A percentile compares a stretch with the other conserved stretches of the same genome.
These are phyloP conservation scores for Martes flavigula DNA, from an alignment of 2,797 vertebrate species.

Conservation along the genomic window DNA sequence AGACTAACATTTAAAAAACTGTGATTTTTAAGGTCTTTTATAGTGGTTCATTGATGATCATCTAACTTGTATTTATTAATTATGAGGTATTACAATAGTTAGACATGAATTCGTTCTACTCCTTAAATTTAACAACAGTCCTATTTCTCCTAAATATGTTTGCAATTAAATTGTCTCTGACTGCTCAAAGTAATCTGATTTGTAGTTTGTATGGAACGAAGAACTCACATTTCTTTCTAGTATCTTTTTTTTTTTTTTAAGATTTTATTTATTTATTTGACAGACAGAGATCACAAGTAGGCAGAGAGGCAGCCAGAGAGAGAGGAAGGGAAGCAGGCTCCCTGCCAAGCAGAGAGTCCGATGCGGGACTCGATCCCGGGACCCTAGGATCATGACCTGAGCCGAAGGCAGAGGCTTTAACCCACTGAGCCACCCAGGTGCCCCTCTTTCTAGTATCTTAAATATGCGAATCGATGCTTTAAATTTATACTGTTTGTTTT, in stretches of 20 bases:
- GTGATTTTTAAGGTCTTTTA: neutral
- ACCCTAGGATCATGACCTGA: no score
- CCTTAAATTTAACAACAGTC: neutral
- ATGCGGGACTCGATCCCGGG: no score
- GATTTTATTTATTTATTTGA: no score
- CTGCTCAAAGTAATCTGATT: constrained; percentile 50
- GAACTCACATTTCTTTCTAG: constrained; percentile 40
- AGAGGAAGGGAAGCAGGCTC: no score
- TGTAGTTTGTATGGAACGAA: constrained; percentile 10
- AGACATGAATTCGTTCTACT: neutral
- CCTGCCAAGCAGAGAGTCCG: no score
- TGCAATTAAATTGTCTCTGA: constrained; percentile 61
- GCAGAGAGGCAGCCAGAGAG: no score
- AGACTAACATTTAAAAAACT: neutral
- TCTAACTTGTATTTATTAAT: constrained; percentile 38
- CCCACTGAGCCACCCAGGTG: no score
- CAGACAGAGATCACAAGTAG: no score
- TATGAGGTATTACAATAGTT: constrained; percentile 32
- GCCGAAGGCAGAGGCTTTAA: no score
- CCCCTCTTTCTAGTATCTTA: constrained; percentile 35
- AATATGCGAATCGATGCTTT: neutral
- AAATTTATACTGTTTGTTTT: constrained; percentile 48
- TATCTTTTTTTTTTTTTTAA: neutral
- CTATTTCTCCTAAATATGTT: constrained; percentile 39
- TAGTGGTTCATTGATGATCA: neutral